Evolutionary conservation across 2,888 invertebrate species (phyloP), one percentile per base, ranked within the genome.

Genomic region (Drosophila nr. perissopoda): DNA sequence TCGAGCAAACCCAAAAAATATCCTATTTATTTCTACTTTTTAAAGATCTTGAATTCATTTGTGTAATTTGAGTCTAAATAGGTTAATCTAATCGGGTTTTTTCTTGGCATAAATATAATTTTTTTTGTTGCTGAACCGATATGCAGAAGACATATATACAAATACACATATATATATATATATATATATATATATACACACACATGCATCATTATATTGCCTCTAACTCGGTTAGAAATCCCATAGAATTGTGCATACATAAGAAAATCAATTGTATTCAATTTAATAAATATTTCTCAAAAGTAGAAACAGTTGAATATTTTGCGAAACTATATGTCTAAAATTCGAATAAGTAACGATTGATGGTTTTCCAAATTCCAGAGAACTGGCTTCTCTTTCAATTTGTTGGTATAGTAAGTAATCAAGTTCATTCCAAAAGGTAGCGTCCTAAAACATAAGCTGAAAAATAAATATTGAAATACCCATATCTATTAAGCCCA

Each of bases 211-310:
- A 34, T 59, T 49, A 21, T 29, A 10, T 10, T 6, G 18, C 29
- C 10, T 21, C 8, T 7, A 21, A 5, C 8, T 21, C 36, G 16
- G 18, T 18, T 0, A 66, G 66, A 73, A 29, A 21, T 58, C 33
- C 11, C 10, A 8, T 18, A 2, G 11, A 45, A 45, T 59, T 72
- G 64, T 57, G 72, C 34, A 25, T 34, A 53, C 33, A 53, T 75
- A 36, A 34, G 31, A 57, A 48, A 56, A 62, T 34, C 51, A 67
- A 52, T 68, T 65, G 69, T 69, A 75, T 62, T 40, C n/a, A 40
- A 40, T 5, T 5, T 5, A 42, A 42, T 11, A 21, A 21, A 42
- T 21, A 42, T 21, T 42, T 42, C 21, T 11, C 11, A 42, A 42
- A 42, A 42, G 11, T 6, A 42, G 42, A 21, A 42, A 2, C 8